These are phyloP conservation scores for Pseudococcus longispinus DNA, from an alignment of 2,888 invertebrate genomes.

Conservation along the genomic window DNA sequence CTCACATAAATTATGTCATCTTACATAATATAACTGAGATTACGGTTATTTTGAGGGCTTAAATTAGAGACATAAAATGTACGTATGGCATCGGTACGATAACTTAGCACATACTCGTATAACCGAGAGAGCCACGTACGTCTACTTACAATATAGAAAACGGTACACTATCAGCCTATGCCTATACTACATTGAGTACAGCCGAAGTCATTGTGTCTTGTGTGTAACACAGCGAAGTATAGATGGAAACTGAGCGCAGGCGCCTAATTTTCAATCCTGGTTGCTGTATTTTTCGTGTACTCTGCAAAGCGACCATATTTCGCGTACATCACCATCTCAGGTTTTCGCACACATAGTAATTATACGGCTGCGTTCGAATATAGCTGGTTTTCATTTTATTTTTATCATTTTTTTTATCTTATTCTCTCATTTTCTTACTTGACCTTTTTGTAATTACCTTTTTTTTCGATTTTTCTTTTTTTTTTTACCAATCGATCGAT, in stretches of 20 bases:
- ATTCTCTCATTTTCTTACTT: neutral
- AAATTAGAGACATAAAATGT: neutral
- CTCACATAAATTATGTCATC: neutral
- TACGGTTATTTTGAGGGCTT: neutral
- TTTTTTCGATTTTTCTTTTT: neutral
- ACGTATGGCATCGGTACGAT: neutral
- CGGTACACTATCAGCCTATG: neutral
- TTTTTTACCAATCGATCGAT: neutral
- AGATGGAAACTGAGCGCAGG: neutral
- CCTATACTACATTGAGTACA: neutral
- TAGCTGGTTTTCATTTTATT: conserved; percentile 3
- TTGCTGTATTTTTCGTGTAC: conserved; percentile 25
- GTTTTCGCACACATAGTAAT: conserved; percentile 50
- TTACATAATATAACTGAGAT: neutral
- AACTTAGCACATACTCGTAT: neutral
- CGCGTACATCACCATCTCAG: conserved; percentile 50
- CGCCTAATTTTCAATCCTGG: conserved; percentile 1
- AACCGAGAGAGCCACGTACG: neutral
- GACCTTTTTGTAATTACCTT: neutral
- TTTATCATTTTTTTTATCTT: conserved; percentile 5
- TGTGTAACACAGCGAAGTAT: neutral
- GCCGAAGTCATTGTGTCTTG: neutral
- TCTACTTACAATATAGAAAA: neutral
- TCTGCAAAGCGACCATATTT: conserved; percentile 42
- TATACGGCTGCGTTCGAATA: conserved; percentile 29